These are phyloP conservation scores for Plemyria rubiginata DNA, from an alignment of 2,888 invertebrate genomes.

Conservation along the genomic window DNA sequence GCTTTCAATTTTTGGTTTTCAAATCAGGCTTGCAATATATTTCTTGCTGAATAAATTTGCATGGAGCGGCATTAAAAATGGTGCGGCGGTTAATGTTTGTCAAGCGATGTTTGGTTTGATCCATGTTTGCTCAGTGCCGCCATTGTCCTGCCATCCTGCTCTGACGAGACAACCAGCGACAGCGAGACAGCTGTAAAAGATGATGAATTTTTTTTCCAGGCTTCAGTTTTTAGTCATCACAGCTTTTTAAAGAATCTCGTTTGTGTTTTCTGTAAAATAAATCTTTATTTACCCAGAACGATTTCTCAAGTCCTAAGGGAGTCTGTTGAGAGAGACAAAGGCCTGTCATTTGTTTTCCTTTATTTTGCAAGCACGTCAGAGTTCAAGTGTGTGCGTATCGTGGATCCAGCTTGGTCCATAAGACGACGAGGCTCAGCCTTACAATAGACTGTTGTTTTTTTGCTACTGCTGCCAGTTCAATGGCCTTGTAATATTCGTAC, in stretches of 20 bases:
- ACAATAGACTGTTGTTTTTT: slow-evolving; percentile 73
- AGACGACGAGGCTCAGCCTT: slow-evolving; percentile 57
- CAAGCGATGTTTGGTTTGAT: slow-evolving; percentile 64
- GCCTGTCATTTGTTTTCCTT: slow-evolving; percentile 14
- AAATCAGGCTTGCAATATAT: slow-evolving; percentile 46
- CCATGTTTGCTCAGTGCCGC: slow-evolving; percentile 63
- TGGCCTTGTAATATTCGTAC: slow-evolving; percentile 69
- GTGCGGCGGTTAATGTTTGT: slow-evolving; percentile 61
- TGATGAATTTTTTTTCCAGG: slow-evolving; percentile 23
- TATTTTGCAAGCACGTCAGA: slow-evolving; percentile 40
- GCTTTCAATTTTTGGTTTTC: slow-evolving; percentile 50
- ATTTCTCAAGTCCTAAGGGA: slow-evolving; percentile 13
- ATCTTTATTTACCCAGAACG: background rate
- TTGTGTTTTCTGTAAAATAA: too few relatives aligned
- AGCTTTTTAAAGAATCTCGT: slow-evolving; percentile 3
- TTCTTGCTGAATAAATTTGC: slow-evolving; percentile 64
- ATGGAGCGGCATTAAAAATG: slow-evolving; percentile 53
- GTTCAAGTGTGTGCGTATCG: slow-evolving; percentile 45
- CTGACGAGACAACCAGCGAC: slow-evolving; percentile 21
- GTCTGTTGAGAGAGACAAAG: slow-evolving; percentile 20
- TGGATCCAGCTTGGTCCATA: slow-evolving; percentile 49
- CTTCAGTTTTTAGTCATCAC: slow-evolving; percentile 15
- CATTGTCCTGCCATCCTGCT: slow-evolving; percentile 58
- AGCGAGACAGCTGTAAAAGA: slow-evolving; percentile 22
- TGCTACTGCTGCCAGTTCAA: slow-evolving; percentile 56